phyloP scores from a whole-genome alignment of 1,140 invertebrate genomes.

The Halesus radiatus region DNA sequence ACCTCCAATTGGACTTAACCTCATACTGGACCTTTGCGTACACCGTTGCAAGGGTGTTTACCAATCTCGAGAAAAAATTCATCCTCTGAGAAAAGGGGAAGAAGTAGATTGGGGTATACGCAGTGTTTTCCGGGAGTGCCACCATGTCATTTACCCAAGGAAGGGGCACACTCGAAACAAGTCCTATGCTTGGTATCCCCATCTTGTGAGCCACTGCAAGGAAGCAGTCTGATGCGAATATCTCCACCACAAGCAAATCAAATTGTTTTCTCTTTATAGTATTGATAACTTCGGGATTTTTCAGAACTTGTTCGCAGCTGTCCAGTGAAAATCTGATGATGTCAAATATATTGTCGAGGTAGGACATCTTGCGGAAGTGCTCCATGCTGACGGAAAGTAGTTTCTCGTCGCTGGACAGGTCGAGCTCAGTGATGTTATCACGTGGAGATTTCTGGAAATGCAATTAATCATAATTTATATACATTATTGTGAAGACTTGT shows the following conservation, averaged over 20 bases:
- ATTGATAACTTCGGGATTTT: neutral
- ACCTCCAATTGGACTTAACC: slow-evolving; percentile 12
- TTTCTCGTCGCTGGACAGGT: neutral
- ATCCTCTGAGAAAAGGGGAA: slow-evolving; percentile 62
- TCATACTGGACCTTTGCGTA: slow-evolving; percentile 41
- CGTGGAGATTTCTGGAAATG: slow-evolving; percentile 13
- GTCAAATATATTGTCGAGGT: slow-evolving; percentile 5
- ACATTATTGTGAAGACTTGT: too few relatives aligned
- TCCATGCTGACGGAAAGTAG: neutral
- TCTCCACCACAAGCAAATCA: slow-evolving; percentile 50
- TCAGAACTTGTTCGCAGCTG: slow-evolving; percentile 1
- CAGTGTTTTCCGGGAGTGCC: slow-evolving; percentile 69
- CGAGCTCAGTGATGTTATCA: neutral
- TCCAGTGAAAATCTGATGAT: neutral
- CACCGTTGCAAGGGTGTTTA: slow-evolving; percentile 60
- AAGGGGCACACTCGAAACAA: slow-evolving; percentile 66
- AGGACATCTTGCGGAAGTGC: slow-evolving; percentile 15
- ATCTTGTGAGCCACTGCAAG: slow-evolving; percentile 65
- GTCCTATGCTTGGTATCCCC: slow-evolving; percentile 67
- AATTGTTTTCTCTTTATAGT: neutral
- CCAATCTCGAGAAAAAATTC: slow-evolving; percentile 68
- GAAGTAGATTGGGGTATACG: slow-evolving; percentile 68
- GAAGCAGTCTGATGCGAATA: slow-evolving; percentile 59
- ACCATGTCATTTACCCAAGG: slow-evolving; percentile 70
- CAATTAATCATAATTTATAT: too few relatives aligned